Evolutionary conservation across 2,113 vertebrate species (phyloP), one percentile per base, ranked within the genome.

Genomic region (Channa maculata): DNA sequence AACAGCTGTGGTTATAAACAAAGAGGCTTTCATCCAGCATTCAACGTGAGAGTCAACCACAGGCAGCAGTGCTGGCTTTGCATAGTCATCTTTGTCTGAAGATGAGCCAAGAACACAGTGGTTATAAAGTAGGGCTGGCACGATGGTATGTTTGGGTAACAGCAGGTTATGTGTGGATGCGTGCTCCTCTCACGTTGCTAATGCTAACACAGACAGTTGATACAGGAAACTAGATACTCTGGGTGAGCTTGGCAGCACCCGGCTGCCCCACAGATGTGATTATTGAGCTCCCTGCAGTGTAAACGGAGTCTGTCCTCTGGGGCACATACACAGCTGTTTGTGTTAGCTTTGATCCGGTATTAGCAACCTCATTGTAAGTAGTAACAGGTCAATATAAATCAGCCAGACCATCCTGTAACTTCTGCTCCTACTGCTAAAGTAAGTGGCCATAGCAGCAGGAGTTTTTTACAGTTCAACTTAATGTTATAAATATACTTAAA

Each of bases 61-160:
- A 62, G 8, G 24, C 54, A 49, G 24, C 3, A 0, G 45, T 12
- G 14, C 38, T 8, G 5, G 2, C 46, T 34, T 59, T 71, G 38
- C 77, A 41, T 15, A 55, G 51, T 65, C 64, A 65, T 52, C 33
- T 67, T 44, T 72, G 14, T 37, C 48, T 70, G 66, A 65, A 14
- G 14, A 12, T 71, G 11, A 70, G 66, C 48, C 55, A 70, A 66
- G 37, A 73, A 36, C 45, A 38, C 34, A 55, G 48, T 2, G 13
- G 46, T 82, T 72, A 71, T 61, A 64, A 77, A 88, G 79, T 38
- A 8, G n/a, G n/a, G 70, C 43, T 63, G 65, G 38, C 51, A 57
- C 54, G 43, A 73, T 72, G 38, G 62, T 48, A 63, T 73, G 36
- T 76, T 77, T 83, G 15, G 9, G 24, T 51, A 57, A 59, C 43